These are phyloP conservation scores for Microchirus variegatus DNA, from an alignment of 2,797 vertebrate species.

Conservation along the genomic window DNA sequence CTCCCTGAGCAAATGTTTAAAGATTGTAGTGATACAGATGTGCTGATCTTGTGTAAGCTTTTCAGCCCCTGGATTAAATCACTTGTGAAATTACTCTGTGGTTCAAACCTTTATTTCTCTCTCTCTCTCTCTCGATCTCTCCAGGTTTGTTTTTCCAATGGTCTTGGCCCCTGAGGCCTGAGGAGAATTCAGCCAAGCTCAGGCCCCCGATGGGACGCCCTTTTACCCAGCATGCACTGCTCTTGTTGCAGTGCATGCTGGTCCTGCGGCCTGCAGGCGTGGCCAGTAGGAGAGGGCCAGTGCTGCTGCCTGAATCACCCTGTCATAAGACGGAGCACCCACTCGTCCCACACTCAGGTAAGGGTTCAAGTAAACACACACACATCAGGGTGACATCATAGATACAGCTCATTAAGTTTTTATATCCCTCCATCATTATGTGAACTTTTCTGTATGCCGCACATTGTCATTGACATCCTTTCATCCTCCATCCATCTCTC, in stretches of 20 bases:
- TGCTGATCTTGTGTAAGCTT: constrained; percentile 8
- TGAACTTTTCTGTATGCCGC: neutral
- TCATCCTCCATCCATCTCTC: neutral
- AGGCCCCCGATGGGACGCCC: constrained; percentile 82
- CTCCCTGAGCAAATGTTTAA: constrained; percentile 23
- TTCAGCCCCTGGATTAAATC: constrained; percentile 27
- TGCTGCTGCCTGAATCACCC: constrained; percentile 76
- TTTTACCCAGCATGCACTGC: constrained; percentile 80
- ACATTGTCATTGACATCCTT: constrained; percentile 7
- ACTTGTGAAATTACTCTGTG: constrained; percentile 27
- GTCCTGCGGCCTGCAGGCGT: constrained; percentile 73
- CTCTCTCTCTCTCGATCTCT: constrained; percentile 29
- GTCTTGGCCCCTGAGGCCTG: constrained; percentile 80
- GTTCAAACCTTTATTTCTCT: constrained; percentile 28
- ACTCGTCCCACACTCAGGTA: constrained; percentile 90
- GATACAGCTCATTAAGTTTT: constrained; percentile 7
- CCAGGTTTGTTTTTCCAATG: constrained; percentile 85
- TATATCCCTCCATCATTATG: constrained; percentile 5
- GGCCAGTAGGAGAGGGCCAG: constrained; percentile 73
- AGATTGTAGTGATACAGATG: constrained; percentile 10
- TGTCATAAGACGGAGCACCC: constrained; percentile 91
- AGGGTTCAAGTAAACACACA: constrained; percentile 9
- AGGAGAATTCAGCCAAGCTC: constrained; percentile 77
- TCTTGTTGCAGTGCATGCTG: constrained; percentile 86
- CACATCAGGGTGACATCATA: neutral